Evolutionary conservation across 1,140 invertebrate species (phyloP).

Genomic region (Papilio aristodemus): DNA sequence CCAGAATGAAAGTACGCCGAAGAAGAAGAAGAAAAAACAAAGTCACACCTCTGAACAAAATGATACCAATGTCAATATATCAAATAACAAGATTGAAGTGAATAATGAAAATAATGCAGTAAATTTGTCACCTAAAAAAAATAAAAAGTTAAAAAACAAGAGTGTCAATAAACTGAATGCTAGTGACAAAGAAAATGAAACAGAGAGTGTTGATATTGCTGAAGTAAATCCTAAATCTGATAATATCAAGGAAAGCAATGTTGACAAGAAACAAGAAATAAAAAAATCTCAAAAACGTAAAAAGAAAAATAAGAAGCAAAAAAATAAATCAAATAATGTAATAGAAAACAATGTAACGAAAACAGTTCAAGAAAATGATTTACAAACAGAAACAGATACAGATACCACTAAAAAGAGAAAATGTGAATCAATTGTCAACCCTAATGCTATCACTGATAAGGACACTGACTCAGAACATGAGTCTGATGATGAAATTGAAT

Average conservation of each 20-base stretch:
- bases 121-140: constrained; percentile 23
- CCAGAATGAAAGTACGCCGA: constrained; percentile 38
- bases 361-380: constrained; percentile 24
- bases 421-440: constrained; percentile 50
- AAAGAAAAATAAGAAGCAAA: constrained; percentile 37
- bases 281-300: constrained; percentile 32
- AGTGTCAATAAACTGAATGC: constrained; percentile 27
- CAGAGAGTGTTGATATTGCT: too few species aligned
- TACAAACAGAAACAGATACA: constrained; percentile 26
- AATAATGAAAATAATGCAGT: constrained; percentile 21
- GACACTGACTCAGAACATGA: constrained; percentile 74
- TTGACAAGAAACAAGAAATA: constrained; percentile 16
- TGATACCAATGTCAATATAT: constrained; percentile 12
- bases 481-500: constrained; percentile 70
- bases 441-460: constrained; percentile 67
- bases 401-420: constrained; percentile 36
- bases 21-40: constrained; percentile 49
- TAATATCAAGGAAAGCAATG: constrained; percentile 14
- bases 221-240: too few species aligned
- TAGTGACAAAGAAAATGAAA: constrained; percentile 33
- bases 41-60: constrained; percentile 11
- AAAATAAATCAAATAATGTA: constrained; percentile 20
- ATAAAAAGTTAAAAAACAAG: constrained; percentile 29
- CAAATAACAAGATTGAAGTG: constrained; percentile 17
- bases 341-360: neutral